Conservation (phyloP, 2,797 vertebrate genomes). For the Cossypha dichroa region DNA sequence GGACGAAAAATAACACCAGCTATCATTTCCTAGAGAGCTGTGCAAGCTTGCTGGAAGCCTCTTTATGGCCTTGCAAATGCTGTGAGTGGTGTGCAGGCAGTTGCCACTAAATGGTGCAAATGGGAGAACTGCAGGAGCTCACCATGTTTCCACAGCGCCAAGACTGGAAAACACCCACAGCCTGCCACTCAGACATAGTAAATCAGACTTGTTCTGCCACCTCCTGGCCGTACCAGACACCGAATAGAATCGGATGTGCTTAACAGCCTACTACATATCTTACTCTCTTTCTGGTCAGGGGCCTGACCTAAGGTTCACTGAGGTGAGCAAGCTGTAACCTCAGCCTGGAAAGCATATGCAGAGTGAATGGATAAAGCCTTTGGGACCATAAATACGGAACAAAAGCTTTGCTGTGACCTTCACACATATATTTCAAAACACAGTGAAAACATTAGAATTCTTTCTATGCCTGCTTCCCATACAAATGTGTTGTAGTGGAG, state of each 20-base stretch:
- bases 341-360: background rate
- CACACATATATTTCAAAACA: background rate
- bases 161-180: background rate
- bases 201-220: slow-evolving; percentile 57
- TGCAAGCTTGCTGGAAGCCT: background rate
- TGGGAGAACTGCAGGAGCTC: background rate
- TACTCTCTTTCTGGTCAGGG: background rate
- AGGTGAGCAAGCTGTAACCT: background rate
- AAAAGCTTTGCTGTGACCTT: background rate
- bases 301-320: background rate
- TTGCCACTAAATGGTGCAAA: background rate
- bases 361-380: background rate
- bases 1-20: background rate
- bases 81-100: background rate
- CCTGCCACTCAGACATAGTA: background rate
- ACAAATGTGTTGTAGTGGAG: background rate
- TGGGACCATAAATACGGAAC: background rate
- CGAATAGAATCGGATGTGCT: background rate
- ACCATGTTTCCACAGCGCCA: background rate
- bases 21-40: slow-evolving; percentile 15
- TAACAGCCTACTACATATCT: rapidly evolving
- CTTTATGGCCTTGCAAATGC: background rate
- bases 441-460: background rate
- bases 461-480: background rate
- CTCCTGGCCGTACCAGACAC: slow-evolving; percentile 43